A percentile compares a stretch with the other conserved stretches of the same genome.
Evolutionary conservation across 2,797 vertebrate genomes (phyloP).

Genomic region (Telmatherina bonti): DNA sequence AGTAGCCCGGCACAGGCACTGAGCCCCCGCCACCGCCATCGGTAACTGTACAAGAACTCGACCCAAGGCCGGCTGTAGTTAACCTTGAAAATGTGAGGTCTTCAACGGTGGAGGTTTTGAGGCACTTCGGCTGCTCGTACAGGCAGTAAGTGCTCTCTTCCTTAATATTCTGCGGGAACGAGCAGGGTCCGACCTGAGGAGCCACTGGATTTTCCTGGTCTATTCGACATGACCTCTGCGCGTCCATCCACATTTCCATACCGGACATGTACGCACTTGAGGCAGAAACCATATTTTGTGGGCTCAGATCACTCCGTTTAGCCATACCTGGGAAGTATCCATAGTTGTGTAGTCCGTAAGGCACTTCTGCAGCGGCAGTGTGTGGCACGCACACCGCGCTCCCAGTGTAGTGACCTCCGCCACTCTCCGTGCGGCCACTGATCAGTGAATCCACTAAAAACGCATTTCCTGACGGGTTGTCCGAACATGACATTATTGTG

Average conservation of each 20-base stretch:
- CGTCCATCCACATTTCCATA: conserved; percentile 97
- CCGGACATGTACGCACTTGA: conserved; percentile 91
- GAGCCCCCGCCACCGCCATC: conserved; percentile 81
- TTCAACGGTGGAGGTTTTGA: conserved; percentile 87
- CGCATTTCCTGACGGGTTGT: conserved; percentile 95
- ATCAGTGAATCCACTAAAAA: conserved; percentile 99
- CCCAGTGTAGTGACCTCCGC: conserved; percentile 90
- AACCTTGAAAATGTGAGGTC: conserved; percentile 90
- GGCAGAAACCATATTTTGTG: conserved; percentile 86
- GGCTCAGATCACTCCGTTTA: conserved; percentile 89
- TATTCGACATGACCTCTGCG: conserved; percentile 94
- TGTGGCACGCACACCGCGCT: conserved; percentile 91
- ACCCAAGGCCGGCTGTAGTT: conserved; percentile 67
- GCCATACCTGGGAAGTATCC: conserved; percentile 92
- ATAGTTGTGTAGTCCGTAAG: conserved; percentile 97
- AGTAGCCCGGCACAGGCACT: conserved; percentile 97
- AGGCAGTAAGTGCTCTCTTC: conserved; percentile 97
- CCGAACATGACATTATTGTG: conserved; percentile 99
- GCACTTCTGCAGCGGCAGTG: conserved; percentile 87
- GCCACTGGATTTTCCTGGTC: conserved; percentile 84
- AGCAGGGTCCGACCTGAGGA: conserved; percentile 89
- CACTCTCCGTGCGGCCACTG: conserved; percentile 90
- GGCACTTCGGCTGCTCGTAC: conserved; percentile 95
- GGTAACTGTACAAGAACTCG: conserved; percentile 85
- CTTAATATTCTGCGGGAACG: conserved; percentile 96